Base-by-base conservation (phyloP, 2,113 vertebrate species). In the Pithys albifrons region DNA sequence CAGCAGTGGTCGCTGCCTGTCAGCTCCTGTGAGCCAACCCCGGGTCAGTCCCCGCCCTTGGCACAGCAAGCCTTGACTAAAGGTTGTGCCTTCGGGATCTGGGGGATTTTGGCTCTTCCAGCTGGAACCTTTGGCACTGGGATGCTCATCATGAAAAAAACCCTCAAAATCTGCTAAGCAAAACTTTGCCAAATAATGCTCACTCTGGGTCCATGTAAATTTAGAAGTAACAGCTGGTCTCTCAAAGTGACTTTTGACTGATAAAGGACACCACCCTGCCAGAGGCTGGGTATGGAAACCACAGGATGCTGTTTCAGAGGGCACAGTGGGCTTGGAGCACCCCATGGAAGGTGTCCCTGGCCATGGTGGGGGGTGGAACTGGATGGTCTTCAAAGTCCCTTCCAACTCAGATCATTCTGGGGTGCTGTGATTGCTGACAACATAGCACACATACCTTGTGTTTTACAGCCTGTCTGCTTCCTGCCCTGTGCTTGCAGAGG, bases 41-140 rank as follows among this genome's bases (percentile, higher is more conserved):
- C 45, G 72, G 65, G 93, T 35, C 79, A 78, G 74, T 9, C 69
- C 79, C 85, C 61, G 91, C 82, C 80, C 24, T 78, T 0, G 43
- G 91, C 57, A 77, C 20, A 55, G 74, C 89, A 39, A 43, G 86
- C 82, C 19, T 11, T 75, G 88, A 75, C 77, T 85, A 51, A 69
- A 86, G 81, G 46, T 33, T 74, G 75, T 8, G 85, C 57, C 66
- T 43, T 43, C 6, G 41, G 41, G 41, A 41, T 41, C 13, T 41
- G 11, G 41, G 41, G 88, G 92, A 76, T 80, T 66, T 70, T 84
- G 96, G 97, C 89, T 95, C 58, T 96, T 91, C 82, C 94, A 84
- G 93, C 80, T 33, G 95, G 72, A 88, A 83, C 49, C 39, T 59
- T 15, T 14, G 12, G 49, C 24, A 43, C 41, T 15, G 41, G 23